Base-by-base conservation (phyloP, 2,888 invertebrate genomes). In the Cremastinae sp. region DNA sequence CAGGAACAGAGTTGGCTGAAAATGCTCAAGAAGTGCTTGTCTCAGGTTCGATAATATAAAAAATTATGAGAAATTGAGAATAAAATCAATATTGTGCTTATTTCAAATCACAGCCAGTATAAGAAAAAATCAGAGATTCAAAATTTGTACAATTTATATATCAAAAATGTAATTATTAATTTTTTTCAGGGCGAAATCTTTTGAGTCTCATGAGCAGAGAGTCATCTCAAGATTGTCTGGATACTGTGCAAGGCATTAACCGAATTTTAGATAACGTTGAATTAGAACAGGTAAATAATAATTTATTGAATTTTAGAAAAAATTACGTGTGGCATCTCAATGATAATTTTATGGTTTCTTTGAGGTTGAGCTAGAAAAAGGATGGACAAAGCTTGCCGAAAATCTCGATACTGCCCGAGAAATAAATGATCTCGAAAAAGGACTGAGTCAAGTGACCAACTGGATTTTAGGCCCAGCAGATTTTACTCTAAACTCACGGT, bases 401-500 rank as follows among this genome's bases (percentile, higher is more conserved):
- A 92, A 91, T 79, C 90, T 93, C 70, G 91, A 92, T 58, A 92
- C 92, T 82, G 92, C 92, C 78, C 92, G 93, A 88, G 93, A 93
- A 84, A 91, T 94, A 77, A 90, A 90, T 70, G 90, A 91, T 38
- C 88, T 94, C 43, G 93, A 93, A 82, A 92, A 93, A 82, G 93
- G 93, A 38, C 92, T 94, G 75, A 91, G 92, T n/a, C 91, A 93
- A 88, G 95, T 96, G 38, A 94, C 94, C 16, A 94, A 94, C 84
- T 96, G 95, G 95, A 94, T 96, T 71, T 88, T 95, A 61, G 94
- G 94, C 38, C 93, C 94, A 59, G 96, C 95, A 0, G 95, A 96
- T 88, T 93, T 92, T 81, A 92, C 95, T 90, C 90, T 96, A 58
- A 93, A 94, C 80, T 92, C 93, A 0, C 93, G 94, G 83, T 92